A percentile compares a stretch with the other conserved stretches of the same genome.
Evolutionary conservation across 2,888 invertebrate species (phyloP).

Genomic region (Bembecia ichneumoniformis): DNA sequence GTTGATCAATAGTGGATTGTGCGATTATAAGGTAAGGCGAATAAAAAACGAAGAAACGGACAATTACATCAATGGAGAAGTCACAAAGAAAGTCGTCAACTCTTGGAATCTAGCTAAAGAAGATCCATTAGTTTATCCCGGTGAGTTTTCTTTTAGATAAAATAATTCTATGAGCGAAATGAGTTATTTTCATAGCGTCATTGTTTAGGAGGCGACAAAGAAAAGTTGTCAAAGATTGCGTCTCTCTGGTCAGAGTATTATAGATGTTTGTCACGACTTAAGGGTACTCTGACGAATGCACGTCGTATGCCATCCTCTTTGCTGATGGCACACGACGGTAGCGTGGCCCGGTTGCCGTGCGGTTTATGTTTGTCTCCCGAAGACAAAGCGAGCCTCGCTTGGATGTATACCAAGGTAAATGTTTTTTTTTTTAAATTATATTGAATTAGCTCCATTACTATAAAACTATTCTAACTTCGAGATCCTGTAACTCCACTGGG

Average conservation of each 20-base stretch:
- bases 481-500: too few relatives aligned
- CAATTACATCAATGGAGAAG: too few relatives aligned
- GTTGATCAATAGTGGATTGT: too few relatives aligned
- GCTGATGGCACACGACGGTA: conserved; percentile 52
- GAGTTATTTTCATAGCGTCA: too few relatives aligned
- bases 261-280: conserved; percentile 46
- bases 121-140: too few relatives aligned
- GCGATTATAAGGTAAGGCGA: too few relatives aligned
- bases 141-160: too few relatives aligned
- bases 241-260: conserved; percentile 68
- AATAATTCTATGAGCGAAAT: too few relatives aligned
- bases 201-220: conserved; percentile 20
- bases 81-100: too few relatives aligned
- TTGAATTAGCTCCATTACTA: neutral
- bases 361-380: conserved; percentile 65
- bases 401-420: conserved; percentile 58
- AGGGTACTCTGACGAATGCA: conserved; percentile 23
- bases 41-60: too few relatives aligned
- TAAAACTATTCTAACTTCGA: too few relatives aligned
- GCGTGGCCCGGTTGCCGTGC: conserved; percentile 44
- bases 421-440: neutral
- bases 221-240: conserved; percentile 16
- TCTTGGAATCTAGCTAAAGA: too few relatives aligned
- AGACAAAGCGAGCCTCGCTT: conserved; percentile 32
- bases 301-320: conserved; percentile 39